A percentile compares a stretch with the other conserved stretches of the same genome.
These are phyloP conservation scores for Shinisaurus crocodilurus DNA, from an alignment of 2,113 vertebrate genomes.

Conservation along the genomic window DNA sequence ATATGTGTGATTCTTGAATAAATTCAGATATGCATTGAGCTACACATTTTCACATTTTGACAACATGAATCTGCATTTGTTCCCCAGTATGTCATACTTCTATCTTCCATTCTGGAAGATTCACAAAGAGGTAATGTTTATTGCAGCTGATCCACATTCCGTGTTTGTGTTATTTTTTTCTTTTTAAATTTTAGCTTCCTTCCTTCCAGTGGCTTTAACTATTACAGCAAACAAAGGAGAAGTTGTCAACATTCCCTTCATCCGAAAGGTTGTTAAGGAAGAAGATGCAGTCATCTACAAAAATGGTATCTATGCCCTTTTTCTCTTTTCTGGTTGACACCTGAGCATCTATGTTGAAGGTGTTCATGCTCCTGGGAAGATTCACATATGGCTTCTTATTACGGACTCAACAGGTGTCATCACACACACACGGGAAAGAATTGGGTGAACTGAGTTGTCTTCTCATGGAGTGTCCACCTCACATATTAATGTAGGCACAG, in stretches of 20 bases:
- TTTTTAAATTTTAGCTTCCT: conserved; percentile 79
- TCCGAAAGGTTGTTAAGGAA: conserved; percentile 77
- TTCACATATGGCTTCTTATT: background rate
- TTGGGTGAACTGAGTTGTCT: background rate
- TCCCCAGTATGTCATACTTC: background rate
- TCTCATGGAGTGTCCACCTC: background rate
- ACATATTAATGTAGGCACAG: background rate
- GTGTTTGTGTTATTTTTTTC: background rate
- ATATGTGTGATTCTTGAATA: conserved; percentile 9
- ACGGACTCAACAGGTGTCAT: background rate
- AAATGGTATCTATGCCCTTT: conserved; percentile 74
- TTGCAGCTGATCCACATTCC: background rate
- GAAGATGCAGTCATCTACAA: conserved; percentile 88
- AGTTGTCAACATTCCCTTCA: conserved; percentile 83
- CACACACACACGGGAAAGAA: background rate
- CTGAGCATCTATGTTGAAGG: background rate
- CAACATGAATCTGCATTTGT: background rate
- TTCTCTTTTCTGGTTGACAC: background rate
- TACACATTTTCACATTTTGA: background rate
- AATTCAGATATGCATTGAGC: background rate
- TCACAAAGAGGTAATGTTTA: background rate
- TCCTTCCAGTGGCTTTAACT: conserved; percentile 84
- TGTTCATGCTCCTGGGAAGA: background rate
- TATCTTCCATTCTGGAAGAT: conserved; percentile 16
- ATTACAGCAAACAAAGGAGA: conserved; percentile 87